phyloP scores from a whole-genome alignment of 2,888 invertebrate genomes.

The Alcis repandata region DNA sequence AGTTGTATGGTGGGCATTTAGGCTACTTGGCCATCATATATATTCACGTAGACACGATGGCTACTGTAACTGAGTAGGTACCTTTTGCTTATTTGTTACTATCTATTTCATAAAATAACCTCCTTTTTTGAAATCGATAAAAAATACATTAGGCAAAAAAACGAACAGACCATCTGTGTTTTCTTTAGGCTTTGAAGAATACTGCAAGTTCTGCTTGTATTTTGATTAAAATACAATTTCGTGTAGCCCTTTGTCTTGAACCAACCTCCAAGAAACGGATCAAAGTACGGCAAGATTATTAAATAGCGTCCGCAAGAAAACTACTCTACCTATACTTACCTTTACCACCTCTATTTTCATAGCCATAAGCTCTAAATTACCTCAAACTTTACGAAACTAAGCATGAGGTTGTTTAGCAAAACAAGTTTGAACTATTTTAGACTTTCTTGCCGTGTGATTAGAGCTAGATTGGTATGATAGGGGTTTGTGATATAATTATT shows the following conservation, averaged over 20 bases:
- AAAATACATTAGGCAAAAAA: too few species aligned
- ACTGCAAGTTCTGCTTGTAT: too few species aligned
- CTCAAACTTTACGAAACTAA: constrained; percentile 5
- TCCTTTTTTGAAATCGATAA: too few species aligned
- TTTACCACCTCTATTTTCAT: constrained; percentile 1
- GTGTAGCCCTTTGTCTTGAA: constrained; percentile 30
- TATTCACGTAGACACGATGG: too few species aligned
- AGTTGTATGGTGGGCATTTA: too few species aligned
- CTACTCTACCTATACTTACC: constrained; percentile 17
- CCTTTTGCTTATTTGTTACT: too few species aligned
- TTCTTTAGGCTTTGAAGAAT: too few species aligned
- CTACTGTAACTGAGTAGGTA: too few species aligned
- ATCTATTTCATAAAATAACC: too few species aligned
- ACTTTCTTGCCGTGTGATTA: neutral
- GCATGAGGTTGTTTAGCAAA: constrained; percentile 4
- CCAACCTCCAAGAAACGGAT: constrained; percentile 47
- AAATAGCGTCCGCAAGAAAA: constrained; percentile 48
- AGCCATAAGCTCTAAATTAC: constrained; percentile 16
- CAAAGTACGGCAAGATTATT: constrained; percentile 51
- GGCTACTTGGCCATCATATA: too few species aligned
- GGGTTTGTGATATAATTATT: constrained; percentile 23
- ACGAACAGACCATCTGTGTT: too few species aligned
- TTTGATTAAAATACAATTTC: neutral
- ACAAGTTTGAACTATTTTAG: constrained; percentile 4
- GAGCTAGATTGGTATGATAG: constrained; percentile 5